Percentiles rank a stretch among this genome's conserved stretches.
Evolutionary conservation across 1,140 invertebrate genomes (phyloP).

Genomic region (Drosophila yakuba): DNA sequence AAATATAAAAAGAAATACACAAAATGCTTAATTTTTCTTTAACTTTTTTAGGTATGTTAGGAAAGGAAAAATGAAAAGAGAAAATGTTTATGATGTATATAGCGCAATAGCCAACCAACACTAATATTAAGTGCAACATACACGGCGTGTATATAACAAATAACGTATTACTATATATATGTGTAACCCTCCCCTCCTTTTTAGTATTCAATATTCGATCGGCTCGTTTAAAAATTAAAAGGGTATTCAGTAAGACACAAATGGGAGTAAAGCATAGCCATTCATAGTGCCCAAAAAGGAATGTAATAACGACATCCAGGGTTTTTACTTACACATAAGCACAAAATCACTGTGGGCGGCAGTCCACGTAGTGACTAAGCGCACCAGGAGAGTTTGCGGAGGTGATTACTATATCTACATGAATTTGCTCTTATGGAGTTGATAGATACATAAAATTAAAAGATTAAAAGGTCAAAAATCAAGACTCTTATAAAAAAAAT

Average conservation of each 20-base stretch:
- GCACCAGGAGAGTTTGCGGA: too few relatives aligned
- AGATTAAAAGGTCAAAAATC: too few relatives aligned
- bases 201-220: constrained; percentile 18
- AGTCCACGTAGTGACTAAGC: too few relatives aligned
- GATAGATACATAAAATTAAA: too few relatives aligned
- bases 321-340: constrained; percentile 22
- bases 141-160: constrained; percentile 51
- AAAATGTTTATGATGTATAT: too few relatives aligned
- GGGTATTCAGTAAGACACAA: constrained; percentile 35
- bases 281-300: constrained; percentile 52
- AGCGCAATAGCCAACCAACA: constrained; percentile 9
- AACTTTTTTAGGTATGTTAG: constrained; percentile 14
- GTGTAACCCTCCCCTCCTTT: constrained; percentile 19
- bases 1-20: constrained; percentile 36
- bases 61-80: too few relatives aligned
- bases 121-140: constrained; percentile 68
- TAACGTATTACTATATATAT: too few relatives aligned
- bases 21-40: constrained; percentile 60
- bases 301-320: constrained; percentile 41
- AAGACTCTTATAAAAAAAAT: too few relatives aligned
- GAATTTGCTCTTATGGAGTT: too few relatives aligned
- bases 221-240: constrained; percentile 69
- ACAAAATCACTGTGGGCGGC: too few relatives aligned
- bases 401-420: too few relatives aligned
- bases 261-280: constrained; percentile 24